Evolutionary conservation across 2,797 vertebrate species (phyloP), one percentile per base, ranked within the genome.

Genomic region (Sitta carolinensis): DNA sequence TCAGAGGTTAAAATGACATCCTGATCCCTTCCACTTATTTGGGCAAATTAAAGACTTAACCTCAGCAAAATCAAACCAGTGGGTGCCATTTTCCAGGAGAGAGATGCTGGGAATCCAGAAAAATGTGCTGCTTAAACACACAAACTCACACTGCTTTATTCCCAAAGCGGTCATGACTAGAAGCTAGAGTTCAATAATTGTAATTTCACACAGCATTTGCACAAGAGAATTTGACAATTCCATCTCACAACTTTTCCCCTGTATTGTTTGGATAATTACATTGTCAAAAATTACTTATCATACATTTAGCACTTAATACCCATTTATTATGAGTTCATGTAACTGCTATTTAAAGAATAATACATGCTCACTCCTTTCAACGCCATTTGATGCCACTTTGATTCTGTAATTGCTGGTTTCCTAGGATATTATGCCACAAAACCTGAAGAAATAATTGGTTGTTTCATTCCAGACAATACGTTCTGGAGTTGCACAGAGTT

Each of bases 321-420:
- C 97, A 94, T 98, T 98, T 97, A 98, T 98, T 98, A 98, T 54
- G 96, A 98, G 97, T 98, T 98, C 97, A 97, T 97, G 97, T 98
- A 98, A 98, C 98, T 98, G 97, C 97, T 98, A 97, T 98, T 98
- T 98, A 98, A 98, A 96, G 98, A 98, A 98, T 98, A 98, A 98
- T 97, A 96, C 79, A 75, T 74, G 94, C 97, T 97, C 97, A 97
- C 97, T 97, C 97, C 95, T 93, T 97, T 96, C 97, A 97, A 96
- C 94, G 64, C 97, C 97, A 96, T 95, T 93, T 91, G 97, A 97
- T 98, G 98, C 97, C 97, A 96, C 96, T 97, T 96, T 97, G 97
- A 98, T 98, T 98, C 97, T 96, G 95, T 98, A 98, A 98, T 98
- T 98, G 97, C 97, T 75, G 97, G 98, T 98, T 98, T 98, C 96